Conservation (phyloP, 2,113 vertebrate species). For the Cromileptes altivelis region DNA sequence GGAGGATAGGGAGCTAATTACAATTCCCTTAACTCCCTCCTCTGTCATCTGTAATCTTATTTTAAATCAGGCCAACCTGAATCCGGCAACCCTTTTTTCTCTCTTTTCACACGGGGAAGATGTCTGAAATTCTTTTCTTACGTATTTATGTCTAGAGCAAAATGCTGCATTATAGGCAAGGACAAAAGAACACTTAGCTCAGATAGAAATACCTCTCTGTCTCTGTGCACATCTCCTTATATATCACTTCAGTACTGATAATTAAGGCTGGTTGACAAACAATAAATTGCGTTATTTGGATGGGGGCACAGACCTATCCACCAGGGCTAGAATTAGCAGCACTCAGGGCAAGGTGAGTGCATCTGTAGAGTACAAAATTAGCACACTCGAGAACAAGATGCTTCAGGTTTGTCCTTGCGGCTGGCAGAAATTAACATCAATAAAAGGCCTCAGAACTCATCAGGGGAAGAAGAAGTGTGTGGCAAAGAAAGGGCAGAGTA, state of each 20-base stretch:
- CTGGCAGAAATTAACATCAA: too few relatives aligned
- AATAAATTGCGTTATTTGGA: not conserved
- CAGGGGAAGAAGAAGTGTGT: too few relatives aligned
- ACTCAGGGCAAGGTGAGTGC: too few relatives aligned
- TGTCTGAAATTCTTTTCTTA: not conserved
- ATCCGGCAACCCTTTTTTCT: conserved; percentile 4
- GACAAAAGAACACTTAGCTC: not conserved
- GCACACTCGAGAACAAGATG: too few relatives aligned
- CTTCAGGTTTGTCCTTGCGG: too few relatives aligned
- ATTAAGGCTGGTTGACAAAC: not conserved
- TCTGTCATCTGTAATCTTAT: conserved; percentile 60
- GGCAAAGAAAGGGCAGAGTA: too few relatives aligned
- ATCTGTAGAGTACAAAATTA: too few relatives aligned
- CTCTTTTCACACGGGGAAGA: not conserved
- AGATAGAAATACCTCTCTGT: not conserved
- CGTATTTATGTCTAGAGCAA: conserved; percentile 1
- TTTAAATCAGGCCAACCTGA: conserved; percentile 64
- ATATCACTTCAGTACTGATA: not conserved
- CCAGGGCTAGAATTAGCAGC: too few relatives aligned
- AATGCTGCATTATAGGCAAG: not conserved
- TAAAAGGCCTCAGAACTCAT: too few relatives aligned
- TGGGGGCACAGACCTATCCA: too few relatives aligned
- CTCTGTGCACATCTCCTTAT: not conserved
- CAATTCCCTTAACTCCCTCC: conserved; percentile 52
- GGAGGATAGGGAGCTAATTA: conserved; percentile 63